phyloP scores from a whole-genome alignment of 2,797 vertebrate genomes.

The Euthynnus affinis region DNA sequence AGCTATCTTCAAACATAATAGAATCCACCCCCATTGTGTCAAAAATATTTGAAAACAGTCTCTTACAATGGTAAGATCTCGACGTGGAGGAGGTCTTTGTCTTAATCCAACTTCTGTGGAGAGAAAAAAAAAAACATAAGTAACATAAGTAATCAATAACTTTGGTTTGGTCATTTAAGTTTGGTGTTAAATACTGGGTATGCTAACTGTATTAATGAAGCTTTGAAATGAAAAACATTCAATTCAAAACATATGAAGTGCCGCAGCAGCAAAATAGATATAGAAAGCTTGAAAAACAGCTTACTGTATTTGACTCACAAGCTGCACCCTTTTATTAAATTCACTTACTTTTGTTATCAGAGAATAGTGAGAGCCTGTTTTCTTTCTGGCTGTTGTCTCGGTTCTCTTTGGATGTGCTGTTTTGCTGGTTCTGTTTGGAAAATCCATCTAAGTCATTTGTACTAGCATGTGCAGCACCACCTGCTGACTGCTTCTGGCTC shows the following conservation, averaged over 20 bases:
- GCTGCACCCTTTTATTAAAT: neutral
- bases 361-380: constrained; percentile 79
- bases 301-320: neutral
- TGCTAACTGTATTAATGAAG: neutral
- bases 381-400: constrained; percentile 87
- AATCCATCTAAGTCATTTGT: constrained; percentile 91
- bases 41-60: neutral
- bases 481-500: constrained; percentile 88
- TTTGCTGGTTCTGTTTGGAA: constrained; percentile 87
- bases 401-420: constrained; percentile 80
- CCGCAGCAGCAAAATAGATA: neutral
- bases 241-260: neutral
- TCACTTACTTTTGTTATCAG: constrained; percentile 78
- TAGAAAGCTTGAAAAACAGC: no score
- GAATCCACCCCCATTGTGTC: neutral
- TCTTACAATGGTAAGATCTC: constrained; percentile 98
- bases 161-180: neutral
- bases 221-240: neutral
- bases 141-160: no score
- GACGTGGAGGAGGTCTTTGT: constrained; percentile 96
- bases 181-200: neutral
- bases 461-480: constrained; percentile 86
- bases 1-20: neutral
- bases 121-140: constrained; percentile 24
- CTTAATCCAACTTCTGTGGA: constrained; percentile 91